Conservation (phyloP, 2,113 vertebrate species). For the Ophthalmotilapia sp. region DNA sequence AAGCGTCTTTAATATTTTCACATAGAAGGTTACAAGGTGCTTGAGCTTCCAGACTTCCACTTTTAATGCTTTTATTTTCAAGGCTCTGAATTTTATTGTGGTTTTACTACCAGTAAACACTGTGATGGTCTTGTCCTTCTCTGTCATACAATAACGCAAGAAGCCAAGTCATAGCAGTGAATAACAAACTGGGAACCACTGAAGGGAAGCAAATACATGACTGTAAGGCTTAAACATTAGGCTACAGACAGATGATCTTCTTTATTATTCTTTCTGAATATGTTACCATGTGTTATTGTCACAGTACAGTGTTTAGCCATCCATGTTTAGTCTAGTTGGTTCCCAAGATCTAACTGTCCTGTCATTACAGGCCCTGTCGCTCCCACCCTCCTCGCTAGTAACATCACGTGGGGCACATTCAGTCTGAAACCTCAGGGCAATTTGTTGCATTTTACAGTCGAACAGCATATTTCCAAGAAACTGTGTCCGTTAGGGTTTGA, state of each 20-base stretch:
- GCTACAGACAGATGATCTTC: background rate
- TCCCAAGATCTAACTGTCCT: background rate
- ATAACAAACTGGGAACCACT: background rate
- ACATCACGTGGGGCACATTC: background rate
- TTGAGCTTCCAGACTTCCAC: background rate
- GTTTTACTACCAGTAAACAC: background rate
- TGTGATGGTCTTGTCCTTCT: background rate
- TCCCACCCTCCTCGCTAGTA: background rate
- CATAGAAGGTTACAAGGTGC: background rate
- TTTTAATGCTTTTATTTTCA: background rate
- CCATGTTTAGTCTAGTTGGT: background rate
- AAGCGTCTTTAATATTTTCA: background rate
- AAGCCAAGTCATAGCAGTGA: background rate
- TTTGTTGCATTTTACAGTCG: background rate
- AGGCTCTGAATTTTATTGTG: background rate
- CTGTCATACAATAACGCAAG: background rate
- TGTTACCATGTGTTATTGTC: background rate
- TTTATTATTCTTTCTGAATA: background rate
- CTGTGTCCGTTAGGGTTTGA: background rate
- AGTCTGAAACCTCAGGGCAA: background rate
- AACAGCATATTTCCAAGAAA: background rate
- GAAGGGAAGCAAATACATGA: background rate
- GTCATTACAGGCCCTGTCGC: background rate
- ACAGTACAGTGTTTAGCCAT: rapidly evolving
- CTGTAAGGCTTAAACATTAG: background rate